phyloP scores from a whole-genome alignment of 2,888 invertebrate genomes.

The Polydrusus cervinus region DNA sequence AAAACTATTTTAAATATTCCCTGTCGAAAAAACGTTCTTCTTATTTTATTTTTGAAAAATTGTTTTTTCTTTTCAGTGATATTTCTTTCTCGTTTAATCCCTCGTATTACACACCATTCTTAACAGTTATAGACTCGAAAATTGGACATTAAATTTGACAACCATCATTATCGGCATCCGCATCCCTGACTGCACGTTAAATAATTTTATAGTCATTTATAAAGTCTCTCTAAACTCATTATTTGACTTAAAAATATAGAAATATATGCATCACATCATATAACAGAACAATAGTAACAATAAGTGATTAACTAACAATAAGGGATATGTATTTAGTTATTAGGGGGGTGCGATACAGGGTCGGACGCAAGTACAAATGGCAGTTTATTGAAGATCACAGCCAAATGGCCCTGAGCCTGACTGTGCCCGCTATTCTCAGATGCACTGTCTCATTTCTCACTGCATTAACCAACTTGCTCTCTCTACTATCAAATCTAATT shows the following conservation, averaged over 20 bases:
- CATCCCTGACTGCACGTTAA: slow-evolving; percentile 40
- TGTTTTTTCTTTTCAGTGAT: too few relatives aligned
- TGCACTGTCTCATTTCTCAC: slow-evolving; percentile 54
- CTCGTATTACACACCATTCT: background rate
- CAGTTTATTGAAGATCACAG: slow-evolving; percentile 72
- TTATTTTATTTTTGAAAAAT: too few relatives aligned
- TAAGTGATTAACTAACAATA: slow-evolving; percentile 72
- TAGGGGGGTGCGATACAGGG: slow-evolving; percentile 63
- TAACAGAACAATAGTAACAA: slow-evolving; percentile 73
- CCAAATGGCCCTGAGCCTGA: slow-evolving; percentile 67
- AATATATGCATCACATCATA: slow-evolving; percentile 72
- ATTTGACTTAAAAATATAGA: slow-evolving; percentile 63
- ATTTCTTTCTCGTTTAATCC: too few relatives aligned
- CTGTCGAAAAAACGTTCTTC: too few relatives aligned
- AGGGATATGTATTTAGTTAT: slow-evolving; percentile 73
- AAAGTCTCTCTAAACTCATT: slow-evolving; percentile 47
- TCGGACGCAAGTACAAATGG: slow-evolving; percentile 63
- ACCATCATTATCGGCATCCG: slow-evolving; percentile 24
- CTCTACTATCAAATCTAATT: slow-evolving; percentile 60
- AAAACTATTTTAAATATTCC: too few relatives aligned
- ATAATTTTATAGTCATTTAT: slow-evolving; percentile 50
- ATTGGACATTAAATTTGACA: slow-evolving; percentile 34
- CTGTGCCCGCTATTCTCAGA: slow-evolving; percentile 46
- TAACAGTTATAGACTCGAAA: slow-evolving; percentile 19
- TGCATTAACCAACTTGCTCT: slow-evolving; percentile 53